phyloP scores from a whole-genome alignment of 1,140 invertebrate species.

The Drosophila eugracilis region DNA sequence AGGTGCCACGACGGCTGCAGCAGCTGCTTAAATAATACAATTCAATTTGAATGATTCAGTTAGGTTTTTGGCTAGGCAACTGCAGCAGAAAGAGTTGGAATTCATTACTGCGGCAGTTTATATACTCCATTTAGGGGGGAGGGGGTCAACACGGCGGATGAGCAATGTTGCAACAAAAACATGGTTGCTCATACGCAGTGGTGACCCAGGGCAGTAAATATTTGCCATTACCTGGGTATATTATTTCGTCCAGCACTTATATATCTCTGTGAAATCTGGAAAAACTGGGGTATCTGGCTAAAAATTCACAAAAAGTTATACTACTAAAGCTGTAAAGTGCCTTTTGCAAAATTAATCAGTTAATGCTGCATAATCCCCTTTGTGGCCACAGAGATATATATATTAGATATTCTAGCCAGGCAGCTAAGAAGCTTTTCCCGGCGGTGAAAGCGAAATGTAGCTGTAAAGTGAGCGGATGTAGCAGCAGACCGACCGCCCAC shows the following conservation, averaged over 20 bases:
- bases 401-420: neutral
- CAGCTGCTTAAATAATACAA: constrained; percentile 52
- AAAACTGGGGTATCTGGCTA: too few relatives aligned
- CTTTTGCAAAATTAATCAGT: constrained; percentile 12
- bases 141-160: constrained; percentile 6
- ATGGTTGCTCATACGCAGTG: constrained; percentile 5
- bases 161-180: neutral
- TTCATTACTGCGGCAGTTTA: constrained; percentile 1
- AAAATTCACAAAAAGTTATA: too few relatives aligned
- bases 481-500: too few relatives aligned
- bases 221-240: too few relatives aligned
- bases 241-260: neutral
- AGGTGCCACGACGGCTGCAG: constrained; percentile 13
- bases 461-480: constrained; percentile 6
- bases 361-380: constrained; percentile 13
- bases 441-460: neutral
- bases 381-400: too few relatives aligned
- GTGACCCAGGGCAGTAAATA: neutral
- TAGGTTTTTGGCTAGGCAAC: neutral
- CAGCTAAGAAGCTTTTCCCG: constrained; percentile 9
- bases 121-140: too few relatives aligned
- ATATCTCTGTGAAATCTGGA: too few relatives aligned
- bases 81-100: constrained; percentile 5
- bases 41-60: constrained; percentile 23
- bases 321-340: neutral